A percentile compares a stretch with the other conserved stretches of the same genome.
Evolutionary conservation across 1,140 invertebrate genomes (phyloP).

Genomic region (Temnothorax curvispinosus): DNA sequence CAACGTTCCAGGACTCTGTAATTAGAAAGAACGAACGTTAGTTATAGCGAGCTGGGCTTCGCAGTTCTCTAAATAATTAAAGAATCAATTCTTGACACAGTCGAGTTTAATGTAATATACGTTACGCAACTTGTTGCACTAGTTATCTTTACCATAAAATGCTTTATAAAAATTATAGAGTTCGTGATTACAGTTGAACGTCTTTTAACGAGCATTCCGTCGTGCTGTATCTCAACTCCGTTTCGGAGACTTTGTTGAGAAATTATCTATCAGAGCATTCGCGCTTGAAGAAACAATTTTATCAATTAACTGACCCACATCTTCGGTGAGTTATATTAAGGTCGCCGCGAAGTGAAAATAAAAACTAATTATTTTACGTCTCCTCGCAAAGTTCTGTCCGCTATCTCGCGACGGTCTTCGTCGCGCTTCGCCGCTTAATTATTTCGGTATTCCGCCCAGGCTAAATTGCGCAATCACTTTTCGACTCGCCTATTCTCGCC

Average conservation of each 20-base stretch:
- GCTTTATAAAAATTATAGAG: background rate
- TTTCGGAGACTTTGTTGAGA: background rate
- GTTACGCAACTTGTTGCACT: background rate
- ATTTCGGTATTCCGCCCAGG: background rate
- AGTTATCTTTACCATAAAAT: too few species aligned
- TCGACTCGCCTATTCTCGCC: background rate
- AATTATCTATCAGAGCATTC: slow-evolving; percentile 10
- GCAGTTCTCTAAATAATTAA: slow-evolving; percentile 35
- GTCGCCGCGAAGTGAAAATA: background rate
- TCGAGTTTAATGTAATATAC: background rate
- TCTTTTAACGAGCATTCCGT: background rate
- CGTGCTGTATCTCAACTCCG: background rate
- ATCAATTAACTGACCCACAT: slow-evolving; percentile 22
- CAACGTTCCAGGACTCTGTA: slow-evolving; percentile 85
- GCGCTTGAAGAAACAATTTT: slow-evolving; percentile 33
- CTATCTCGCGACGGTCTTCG: slow-evolving; percentile 20
- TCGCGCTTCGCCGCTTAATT: slow-evolving; percentile 8
- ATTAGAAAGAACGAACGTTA: slow-evolving; percentile 70
- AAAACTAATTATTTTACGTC: background rate
- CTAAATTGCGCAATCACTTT: background rate
- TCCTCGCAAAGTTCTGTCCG: background rate
- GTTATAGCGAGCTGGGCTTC: slow-evolving; percentile 8
- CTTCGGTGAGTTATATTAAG: background rate
- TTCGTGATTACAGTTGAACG: background rate
- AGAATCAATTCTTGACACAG: background rate